These are phyloP conservation scores for Goniozus legneri DNA, from an alignment of 1,140 invertebrate species.

Conservation along the genomic window DNA sequence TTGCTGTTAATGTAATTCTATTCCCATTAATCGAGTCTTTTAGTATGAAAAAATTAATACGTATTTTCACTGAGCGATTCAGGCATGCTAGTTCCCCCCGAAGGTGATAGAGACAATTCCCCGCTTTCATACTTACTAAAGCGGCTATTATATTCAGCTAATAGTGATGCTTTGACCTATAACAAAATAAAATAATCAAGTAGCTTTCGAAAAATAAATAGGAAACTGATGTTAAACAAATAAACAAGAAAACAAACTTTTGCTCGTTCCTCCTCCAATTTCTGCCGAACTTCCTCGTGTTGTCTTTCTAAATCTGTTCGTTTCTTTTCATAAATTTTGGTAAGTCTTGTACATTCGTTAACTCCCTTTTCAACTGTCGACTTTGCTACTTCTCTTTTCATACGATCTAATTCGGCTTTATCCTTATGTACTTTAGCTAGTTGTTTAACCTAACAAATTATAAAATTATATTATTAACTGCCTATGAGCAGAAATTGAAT, in stretches of 20 bases:
- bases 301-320: conserved; percentile 71
- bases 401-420: conserved; percentile 80
- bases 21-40: too few relatives aligned
- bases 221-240: too few relatives aligned
- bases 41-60: conserved; percentile 26
- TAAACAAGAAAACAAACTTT: conserved; percentile 57
- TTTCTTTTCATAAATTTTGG: conserved; percentile 70
- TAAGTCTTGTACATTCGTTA: conserved; percentile 72
- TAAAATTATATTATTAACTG: background rate
- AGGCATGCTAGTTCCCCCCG: conserved; percentile 39
- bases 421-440: conserved; percentile 78
- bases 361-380: conserved; percentile 80
- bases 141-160: conserved; percentile 43
- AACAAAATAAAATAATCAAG: conserved; percentile 12
- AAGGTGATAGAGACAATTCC: conserved; percentile 43
- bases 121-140: conserved; percentile 48
- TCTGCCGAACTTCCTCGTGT: conserved; percentile 71
- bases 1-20: too few relatives aligned
- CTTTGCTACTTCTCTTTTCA: conserved; percentile 71
- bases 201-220: conserved; percentile 3
- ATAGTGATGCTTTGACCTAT: conserved; percentile 37
- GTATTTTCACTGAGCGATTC: conserved; percentile 43
- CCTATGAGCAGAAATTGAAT: conserved; percentile 2
- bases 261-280: conserved; percentile 65
- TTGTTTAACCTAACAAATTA: conserved; percentile 58